These are phyloP conservation scores for Zootoca vivipara DNA, from an alignment of 2,113 vertebrate genomes.

Conservation along the genomic window DNA sequence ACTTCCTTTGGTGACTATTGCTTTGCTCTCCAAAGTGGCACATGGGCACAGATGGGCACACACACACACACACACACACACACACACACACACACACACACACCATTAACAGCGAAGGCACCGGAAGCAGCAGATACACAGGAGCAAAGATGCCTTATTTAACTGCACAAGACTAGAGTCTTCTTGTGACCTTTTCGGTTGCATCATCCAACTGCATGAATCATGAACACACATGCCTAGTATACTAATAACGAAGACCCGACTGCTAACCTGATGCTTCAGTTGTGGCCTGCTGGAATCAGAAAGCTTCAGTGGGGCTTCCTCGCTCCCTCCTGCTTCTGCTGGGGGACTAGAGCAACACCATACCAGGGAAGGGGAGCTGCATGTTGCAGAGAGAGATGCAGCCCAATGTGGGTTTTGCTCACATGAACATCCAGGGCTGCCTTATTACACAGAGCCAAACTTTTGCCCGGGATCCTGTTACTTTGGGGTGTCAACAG, in stretches of 20 bases:
- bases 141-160: background rate
- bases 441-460: background rate
- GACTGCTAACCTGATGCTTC: background rate
- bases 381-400: background rate
- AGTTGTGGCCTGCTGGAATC: background rate
- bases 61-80: no score
- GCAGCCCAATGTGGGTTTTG: background rate
- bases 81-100: no score
- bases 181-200: background rate
- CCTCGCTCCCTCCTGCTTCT: background rate
- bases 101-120: background rate
- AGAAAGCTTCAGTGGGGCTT: background rate
- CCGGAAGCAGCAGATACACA: background rate
- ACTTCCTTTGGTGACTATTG: background rate
- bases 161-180: background rate
- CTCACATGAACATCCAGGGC: background rate
- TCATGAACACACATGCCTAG: background rate
- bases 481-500: no score
- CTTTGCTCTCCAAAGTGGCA: background rate
- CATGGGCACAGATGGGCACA: no score
- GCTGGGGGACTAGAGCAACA: no score
- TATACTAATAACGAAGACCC: background rate
- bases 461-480: background rate
- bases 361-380: no score
- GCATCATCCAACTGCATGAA: background rate